A percentile compares a stretch with the other conserved stretches of the same genome.
Conservation (phyloP, 1,140 invertebrate species). For the Helicoverpa zea region DNA sequence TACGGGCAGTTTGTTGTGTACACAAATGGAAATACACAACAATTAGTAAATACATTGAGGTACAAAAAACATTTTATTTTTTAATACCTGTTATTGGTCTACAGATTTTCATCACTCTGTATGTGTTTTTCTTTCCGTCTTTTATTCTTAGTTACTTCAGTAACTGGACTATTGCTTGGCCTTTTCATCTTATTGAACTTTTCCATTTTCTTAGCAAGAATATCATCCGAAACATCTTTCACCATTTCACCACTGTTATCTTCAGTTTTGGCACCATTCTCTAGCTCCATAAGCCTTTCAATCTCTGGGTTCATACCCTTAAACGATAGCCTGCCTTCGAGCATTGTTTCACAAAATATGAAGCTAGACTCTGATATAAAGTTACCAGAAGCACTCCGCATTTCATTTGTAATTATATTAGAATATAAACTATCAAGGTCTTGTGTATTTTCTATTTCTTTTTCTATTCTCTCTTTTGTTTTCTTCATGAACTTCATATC, state of each 20-base stretch:
- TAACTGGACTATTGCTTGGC: conserved; percentile 58
- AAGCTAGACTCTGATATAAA: conserved; percentile 93
- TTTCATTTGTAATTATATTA: conserved; percentile 89
- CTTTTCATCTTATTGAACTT: conserved; percentile 73
- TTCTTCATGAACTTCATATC: conserved; percentile 97
- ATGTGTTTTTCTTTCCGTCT: conserved; percentile 36
- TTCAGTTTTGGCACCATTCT: conserved; percentile 73
- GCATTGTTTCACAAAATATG: conserved; percentile 91
- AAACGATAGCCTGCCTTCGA: conserved; percentile 94
- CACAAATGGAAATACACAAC: too few relatives aligned
- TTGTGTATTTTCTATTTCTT: conserved; percentile 91
- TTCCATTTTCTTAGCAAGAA: conserved; percentile 88
- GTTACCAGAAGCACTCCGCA: conserved; percentile 88
- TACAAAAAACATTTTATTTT: neutral
- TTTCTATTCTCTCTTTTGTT: conserved; percentile 93
- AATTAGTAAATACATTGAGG: too few relatives aligned
- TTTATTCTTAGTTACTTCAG: conserved; percentile 64
- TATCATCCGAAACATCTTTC: conserved; percentile 90
- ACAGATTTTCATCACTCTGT: neutral
- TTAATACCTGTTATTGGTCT: neutral
- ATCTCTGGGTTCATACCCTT: conserved; percentile 96
- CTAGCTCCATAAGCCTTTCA: conserved; percentile 91
- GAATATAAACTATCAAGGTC: conserved; percentile 89
- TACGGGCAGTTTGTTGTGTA: too few relatives aligned
- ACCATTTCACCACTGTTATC: conserved; percentile 81